Percentiles rank a stretch among this genome's conserved stretches.
Conservation (phyloP, 2,113 vertebrate species). For the Pao palembangensis region DNA sequence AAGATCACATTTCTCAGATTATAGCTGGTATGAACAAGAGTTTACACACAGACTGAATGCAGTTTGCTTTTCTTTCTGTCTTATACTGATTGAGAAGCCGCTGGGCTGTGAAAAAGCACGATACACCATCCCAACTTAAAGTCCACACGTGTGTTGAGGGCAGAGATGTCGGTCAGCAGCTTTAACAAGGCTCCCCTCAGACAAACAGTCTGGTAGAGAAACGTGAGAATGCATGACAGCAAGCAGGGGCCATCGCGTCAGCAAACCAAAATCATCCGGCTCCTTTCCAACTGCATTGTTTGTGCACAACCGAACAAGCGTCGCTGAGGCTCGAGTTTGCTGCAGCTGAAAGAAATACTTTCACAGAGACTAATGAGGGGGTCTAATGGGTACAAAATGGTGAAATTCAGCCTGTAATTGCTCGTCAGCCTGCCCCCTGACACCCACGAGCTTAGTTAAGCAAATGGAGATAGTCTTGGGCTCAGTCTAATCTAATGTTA, state of each 20-base stretch:
- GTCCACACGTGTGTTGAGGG: not conserved
- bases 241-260: slow-evolving; percentile 24
- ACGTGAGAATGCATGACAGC: slow-evolving; percentile 36
- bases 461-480: slow-evolving; percentile 2
- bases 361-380: not conserved
- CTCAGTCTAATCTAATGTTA: not conserved
- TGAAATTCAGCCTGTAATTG: slow-evolving; percentile 25
- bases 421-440: slow-evolving; percentile 11
- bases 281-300: slow-evolving; percentile 24
- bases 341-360: not conserved
- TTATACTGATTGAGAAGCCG: no score
- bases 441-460: slow-evolving; percentile 26
- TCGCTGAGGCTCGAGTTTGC: slow-evolving; percentile 14
- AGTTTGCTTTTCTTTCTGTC: no score
- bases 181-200: slow-evolving; percentile 19
- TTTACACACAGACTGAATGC: no score
- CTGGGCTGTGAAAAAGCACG: no score
- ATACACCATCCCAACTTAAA: not conserved
- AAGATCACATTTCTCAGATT: no score
- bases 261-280: slow-evolving; percentile 17
- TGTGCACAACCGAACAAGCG: slow-evolving; percentile 21
- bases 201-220: slow-evolving; percentile 15
- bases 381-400: slow-evolving; percentile 1
- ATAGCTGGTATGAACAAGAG: no score
- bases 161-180: slow-evolving; percentile 6